phyloP scores from a whole-genome alignment of 2,113 vertebrate species.

The Corvus cornix region DNA sequence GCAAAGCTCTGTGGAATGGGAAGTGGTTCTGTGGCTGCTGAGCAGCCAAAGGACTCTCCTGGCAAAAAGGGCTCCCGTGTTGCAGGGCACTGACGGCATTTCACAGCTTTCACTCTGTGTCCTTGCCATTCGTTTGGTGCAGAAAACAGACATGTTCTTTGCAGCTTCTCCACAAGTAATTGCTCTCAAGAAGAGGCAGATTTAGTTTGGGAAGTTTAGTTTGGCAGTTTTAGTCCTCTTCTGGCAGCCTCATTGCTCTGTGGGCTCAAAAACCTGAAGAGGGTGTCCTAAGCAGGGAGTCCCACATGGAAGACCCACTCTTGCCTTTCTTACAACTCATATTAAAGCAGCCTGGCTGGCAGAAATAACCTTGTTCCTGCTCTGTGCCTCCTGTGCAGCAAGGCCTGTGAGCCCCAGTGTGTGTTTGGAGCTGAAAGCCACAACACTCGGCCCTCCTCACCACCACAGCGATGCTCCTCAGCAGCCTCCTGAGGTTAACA shows the following conservation, averaged over 20 bases:
- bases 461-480: not conserved
- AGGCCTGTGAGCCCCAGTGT: not conserved
- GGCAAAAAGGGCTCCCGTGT: fast-evolving
- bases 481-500: not conserved
- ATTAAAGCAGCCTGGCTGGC: not conserved
- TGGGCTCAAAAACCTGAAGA: not conserved
- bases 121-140: not conserved
- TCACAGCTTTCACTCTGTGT: not conserved
- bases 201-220: not conserved
- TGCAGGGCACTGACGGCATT: not conserved
- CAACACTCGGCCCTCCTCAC: not conserved
- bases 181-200: not conserved
- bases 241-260: not conserved
- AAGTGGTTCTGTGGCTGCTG: not conserved
- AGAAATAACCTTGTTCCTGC: not conserved
- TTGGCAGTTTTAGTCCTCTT: not conserved
- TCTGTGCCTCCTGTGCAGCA: not conserved
- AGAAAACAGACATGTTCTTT: not conserved
- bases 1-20: not conserved
- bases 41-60: not conserved
- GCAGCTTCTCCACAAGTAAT: not conserved
- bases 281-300: not conserved
- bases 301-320: not conserved
- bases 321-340: not conserved
- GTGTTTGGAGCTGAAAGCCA: not conserved